phyloP scores from a whole-genome alignment of 2,113 vertebrate genomes.

The Probosciger aterrimus region DNA sequence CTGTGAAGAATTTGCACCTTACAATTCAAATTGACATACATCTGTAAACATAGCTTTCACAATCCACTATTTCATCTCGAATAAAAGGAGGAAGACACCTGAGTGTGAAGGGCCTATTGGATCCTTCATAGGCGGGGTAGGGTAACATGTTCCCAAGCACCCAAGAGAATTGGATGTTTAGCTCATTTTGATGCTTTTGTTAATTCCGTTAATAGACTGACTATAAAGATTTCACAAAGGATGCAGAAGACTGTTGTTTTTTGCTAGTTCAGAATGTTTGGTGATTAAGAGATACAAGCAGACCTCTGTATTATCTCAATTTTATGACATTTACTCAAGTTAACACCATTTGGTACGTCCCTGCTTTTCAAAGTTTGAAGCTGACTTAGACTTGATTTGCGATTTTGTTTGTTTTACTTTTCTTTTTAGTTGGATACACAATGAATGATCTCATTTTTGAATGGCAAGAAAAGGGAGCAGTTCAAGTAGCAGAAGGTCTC shows the following conservation, averaged over 20 bases:
- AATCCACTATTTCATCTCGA: background rate
- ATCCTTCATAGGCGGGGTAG: background rate
- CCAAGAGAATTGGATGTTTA: background rate
- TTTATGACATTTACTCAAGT: background rate
- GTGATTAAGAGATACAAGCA: background rate
- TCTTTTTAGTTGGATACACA: slow-evolving; percentile 91
- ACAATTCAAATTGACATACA: background rate
- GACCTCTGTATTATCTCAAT: background rate
- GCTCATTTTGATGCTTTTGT: background rate
- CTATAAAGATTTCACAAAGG: background rate
- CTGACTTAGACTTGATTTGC: background rate
- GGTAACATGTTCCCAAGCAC: background rate
- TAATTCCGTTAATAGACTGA: background rate
- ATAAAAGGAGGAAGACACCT: background rate
- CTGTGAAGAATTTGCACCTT: background rate
- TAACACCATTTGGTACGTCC: background rate
- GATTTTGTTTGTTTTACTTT: background rate
- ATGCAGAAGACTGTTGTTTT: background rate
- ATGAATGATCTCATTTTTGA: slow-evolving; percentile 99
- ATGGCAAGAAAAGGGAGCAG: slow-evolving; percentile 95
- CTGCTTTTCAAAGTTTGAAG: background rate
- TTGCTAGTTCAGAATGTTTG: background rate
- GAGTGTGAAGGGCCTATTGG: background rate
- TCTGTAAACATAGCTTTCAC: background rate
- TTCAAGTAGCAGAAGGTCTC: slow-evolving; percentile 95